Percentiles rank a stretch among this genome's conserved stretches.
These are phyloP conservation scores for Oreochromis spilurus DNA, from an alignment of 2,113 vertebrate genomes.

Conservation along the genomic window DNA sequence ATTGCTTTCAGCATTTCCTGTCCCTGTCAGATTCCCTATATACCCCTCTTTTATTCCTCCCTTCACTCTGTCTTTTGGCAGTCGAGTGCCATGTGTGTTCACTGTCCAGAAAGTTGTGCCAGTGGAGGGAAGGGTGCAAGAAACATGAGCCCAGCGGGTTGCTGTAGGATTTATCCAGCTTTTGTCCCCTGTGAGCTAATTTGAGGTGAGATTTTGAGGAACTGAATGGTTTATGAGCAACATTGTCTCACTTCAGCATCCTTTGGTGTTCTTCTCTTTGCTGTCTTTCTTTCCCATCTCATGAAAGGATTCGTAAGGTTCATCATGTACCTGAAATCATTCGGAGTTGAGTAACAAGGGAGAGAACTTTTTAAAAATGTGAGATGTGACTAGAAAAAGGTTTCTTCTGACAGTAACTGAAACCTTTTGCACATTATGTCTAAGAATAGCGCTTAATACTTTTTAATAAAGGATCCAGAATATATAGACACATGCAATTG, in stretches of 20 bases:
- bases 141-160: slow-evolving; percentile 12
- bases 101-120: slow-evolving; percentile 35
- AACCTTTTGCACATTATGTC: neutral
- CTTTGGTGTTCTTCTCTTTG: neutral
- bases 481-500: neutral
- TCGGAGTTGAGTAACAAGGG: neutral
- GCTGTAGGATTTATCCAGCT: neutral
- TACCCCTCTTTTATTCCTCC: neutral
- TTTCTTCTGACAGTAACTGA: neutral
- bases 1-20: slow-evolving; percentile 55
- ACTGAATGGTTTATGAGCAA: slow-evolving; percentile 41
- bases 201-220: slow-evolving; percentile 52
- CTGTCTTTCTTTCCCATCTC: neutral
- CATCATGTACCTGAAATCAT: neutral
- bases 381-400: neutral
- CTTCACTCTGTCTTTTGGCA: neutral
- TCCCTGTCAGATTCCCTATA: slow-evolving; percentile 15
- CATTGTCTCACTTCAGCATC: neutral
- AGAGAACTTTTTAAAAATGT: neutral
- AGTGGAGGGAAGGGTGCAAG: slow-evolving; percentile 28
- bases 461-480: neutral
- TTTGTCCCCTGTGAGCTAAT: slow-evolving; percentile 63
- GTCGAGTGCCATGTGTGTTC: slow-evolving; percentile 4
- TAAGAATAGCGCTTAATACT: neutral
- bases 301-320: neutral